Base-by-base conservation (phyloP, 2,113 vertebrate species). In the Phalacrocorax brasilianus region DNA sequence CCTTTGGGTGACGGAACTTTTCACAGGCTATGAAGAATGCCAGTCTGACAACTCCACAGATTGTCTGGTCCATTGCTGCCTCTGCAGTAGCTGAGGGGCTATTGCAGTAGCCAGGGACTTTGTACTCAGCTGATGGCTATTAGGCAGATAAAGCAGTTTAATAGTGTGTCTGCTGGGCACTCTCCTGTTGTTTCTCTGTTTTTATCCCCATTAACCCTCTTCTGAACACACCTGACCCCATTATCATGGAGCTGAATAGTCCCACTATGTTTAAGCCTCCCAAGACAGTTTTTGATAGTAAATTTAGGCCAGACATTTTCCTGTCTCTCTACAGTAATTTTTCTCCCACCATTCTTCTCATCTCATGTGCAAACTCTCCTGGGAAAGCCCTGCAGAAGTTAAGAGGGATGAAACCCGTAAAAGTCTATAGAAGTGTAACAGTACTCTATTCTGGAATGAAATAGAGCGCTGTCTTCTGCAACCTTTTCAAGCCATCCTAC, bases 321-420 rank as follows among this genome's bases (percentile, higher is more conserved):
- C 9, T 71, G 21, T 78, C 56, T 93, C 76, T 75, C 70, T 68
- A 28, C n/a, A 68, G 40, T 42, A 91, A 50, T 78, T 87, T 78
- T 89, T 94, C 63, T 89, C 38, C 38, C n/a, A 33, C 55, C n/a
- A 38, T 85, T 91, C 72, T 83, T 91, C 72, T 80, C 35, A 52
- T 61, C 71, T 90, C 16, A 50, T n/a, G 14, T 65, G 38, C 52
- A 85, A 81, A 61, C 35, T 35, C 47, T 84, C 50, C 44, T 58
- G 79, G 80, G 52, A 92, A 89, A 75, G 61, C 75, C 33, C 68
- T 67, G n/a, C 52, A 89, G 65, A 94, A 94, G 35, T 87, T 93
- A 90, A 94, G 79, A 91, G 52, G 65, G 58, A 92, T 93, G 35
- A 91, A 94, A 58, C 40, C 49, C 8, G 0, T 55, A 52, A 70